These are phyloP conservation scores for Rhamphomyia laevipes DNA, from an alignment of 2,888 invertebrate species.

Conservation along the genomic window DNA sequence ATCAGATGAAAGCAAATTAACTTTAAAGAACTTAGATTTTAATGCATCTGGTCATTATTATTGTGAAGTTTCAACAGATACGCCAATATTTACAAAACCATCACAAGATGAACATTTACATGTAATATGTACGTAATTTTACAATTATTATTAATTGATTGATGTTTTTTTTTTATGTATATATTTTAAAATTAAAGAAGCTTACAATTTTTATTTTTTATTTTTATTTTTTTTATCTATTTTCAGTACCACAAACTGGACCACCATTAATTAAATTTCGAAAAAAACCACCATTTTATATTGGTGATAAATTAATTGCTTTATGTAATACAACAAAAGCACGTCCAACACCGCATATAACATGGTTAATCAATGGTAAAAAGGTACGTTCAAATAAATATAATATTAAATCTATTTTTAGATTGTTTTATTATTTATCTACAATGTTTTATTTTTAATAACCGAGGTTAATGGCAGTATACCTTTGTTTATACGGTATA, in stretches of 20 bases:
- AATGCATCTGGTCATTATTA: conserved; percentile 66
- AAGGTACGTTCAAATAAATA: conserved; percentile 39
- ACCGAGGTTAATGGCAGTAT: too few species aligned
- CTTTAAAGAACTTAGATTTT: conserved; percentile 62
- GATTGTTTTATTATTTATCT: too few species aligned
- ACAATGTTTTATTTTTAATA: too few species aligned
- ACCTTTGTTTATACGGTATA: too few species aligned
- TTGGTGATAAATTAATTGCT: conserved; percentile 54
- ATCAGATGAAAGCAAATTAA: conserved; percentile 33
- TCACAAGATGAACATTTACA: conserved; percentile 64
- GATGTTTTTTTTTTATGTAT: not conserved
- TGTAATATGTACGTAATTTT: conserved; percentile 59
- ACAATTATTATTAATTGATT: not conserved
- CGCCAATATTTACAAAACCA: conserved; percentile 70
- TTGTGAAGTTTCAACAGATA: conserved; percentile 71
- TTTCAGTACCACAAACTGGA: conserved; percentile 46
- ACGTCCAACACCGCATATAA: conserved; percentile 55
- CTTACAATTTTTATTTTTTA: not conserved
- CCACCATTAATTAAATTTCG: conserved; percentile 54
- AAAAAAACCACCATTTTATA: conserved; percentile 41
- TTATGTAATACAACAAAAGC: conserved; percentile 59
- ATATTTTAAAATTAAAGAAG: not conserved
- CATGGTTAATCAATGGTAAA: conserved; percentile 60
- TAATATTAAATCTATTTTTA: too few species aligned
- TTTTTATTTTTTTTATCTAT: not conserved